phyloP scores from a whole-genome alignment of 2,888 invertebrate genomes.

The Apodemia zela region DNA sequence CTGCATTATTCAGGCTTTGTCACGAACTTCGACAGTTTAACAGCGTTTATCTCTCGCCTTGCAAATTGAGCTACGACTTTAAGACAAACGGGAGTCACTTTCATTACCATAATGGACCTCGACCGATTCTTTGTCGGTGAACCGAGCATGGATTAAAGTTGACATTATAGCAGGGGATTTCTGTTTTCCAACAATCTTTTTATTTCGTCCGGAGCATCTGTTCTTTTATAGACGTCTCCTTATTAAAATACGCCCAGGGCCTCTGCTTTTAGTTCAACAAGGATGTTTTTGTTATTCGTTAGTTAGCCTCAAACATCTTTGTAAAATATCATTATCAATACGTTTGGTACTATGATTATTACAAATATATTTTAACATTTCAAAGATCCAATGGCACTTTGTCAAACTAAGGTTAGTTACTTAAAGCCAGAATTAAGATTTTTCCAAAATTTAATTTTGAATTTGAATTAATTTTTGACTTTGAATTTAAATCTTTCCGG shows the following conservation, averaged over 20 bases:
- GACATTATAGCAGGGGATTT: conserved; percentile 42
- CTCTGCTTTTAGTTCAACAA: neutral
- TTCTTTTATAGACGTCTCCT: conserved; percentile 12
- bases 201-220: conserved; percentile 17
- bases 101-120: conserved; percentile 78
- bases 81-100: conserved; percentile 80
- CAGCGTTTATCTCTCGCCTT: conserved; percentile 80
- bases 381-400: no score
- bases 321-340: neutral
- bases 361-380: no score
- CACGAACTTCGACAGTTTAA: conserved; percentile 81
- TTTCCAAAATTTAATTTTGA: no score
- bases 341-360: no score
- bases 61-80: conserved; percentile 81
- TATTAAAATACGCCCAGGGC: conserved; percentile 7
- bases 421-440: no score
- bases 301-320: neutral
- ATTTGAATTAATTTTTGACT: no score
- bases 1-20: conserved; percentile 81
- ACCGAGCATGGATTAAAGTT: conserved; percentile 59
- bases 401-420: no score
- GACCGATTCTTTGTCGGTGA: conserved; percentile 74
- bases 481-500: no score
- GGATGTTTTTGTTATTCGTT: neutral
- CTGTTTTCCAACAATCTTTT: conserved; percentile 24